These are phyloP conservation scores for Chunga burmeisteri DNA, from an alignment of 2,113 vertebrate genomes.

Conservation along the genomic window DNA sequence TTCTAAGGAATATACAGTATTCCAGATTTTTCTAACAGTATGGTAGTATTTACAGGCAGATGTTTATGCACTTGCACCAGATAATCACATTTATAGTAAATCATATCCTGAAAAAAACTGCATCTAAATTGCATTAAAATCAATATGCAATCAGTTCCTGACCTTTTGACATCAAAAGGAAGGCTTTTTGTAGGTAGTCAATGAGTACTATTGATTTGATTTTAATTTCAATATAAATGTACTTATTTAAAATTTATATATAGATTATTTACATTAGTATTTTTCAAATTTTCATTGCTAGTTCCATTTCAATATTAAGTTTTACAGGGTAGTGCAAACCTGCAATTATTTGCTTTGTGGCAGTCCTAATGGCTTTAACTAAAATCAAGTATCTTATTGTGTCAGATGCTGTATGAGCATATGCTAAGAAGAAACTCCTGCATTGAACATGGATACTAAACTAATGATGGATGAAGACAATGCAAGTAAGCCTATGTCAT, in stretches of 20 bases:
- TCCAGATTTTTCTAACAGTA: not conserved
- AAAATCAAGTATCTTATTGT: not conserved
- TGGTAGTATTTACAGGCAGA: not conserved
- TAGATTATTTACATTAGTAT: not conserved
- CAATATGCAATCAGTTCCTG: constrained; percentile 17
- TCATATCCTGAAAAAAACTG: not conserved
- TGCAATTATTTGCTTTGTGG: not conserved
- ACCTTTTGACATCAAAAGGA: constrained; percentile 3
- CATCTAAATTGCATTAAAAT: constrained; percentile 3
- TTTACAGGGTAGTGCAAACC: not conserved
- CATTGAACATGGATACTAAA: not conserved
- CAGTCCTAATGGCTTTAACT: not conserved
- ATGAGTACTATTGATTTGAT: constrained; percentile 2
- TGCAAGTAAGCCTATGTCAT: not conserved
- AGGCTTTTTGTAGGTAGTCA: not conserved
- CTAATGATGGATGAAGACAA: not conserved
- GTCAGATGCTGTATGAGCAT: not conserved
- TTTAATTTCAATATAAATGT: not conserved
- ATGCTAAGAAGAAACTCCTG: not conserved
- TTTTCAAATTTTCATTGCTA: not conserved
- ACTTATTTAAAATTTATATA: not conserved
- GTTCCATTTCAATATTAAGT: not conserved
- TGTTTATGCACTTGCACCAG: not conserved
- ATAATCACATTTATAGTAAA: not conserved
- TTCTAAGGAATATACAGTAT: not conserved